These are phyloP conservation scores for Tolmerus cingulatus DNA, from an alignment of 2,888 invertebrate species.

Conservation along the genomic window DNA sequence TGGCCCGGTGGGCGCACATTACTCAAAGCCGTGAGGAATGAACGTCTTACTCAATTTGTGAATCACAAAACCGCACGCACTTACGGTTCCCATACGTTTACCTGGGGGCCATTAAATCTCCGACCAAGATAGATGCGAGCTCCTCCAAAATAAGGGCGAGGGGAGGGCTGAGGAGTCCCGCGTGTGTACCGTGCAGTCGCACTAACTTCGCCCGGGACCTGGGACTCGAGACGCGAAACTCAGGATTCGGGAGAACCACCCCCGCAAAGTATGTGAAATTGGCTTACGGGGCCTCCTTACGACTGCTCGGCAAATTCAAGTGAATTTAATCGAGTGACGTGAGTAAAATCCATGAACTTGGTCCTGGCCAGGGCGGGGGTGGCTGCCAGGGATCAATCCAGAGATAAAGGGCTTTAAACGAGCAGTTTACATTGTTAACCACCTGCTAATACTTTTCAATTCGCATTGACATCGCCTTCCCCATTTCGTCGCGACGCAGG, in stretches of 20 bases:
- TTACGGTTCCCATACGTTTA: constrained; percentile 52
- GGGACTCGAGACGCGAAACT: neutral
- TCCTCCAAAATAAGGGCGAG: neutral
- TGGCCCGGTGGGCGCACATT: constrained; percentile 7
- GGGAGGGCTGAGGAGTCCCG: constrained; percentile 2
- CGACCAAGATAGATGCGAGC: constrained; percentile 52
- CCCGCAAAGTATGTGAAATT: constrained; percentile 21
- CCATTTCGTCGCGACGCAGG: neutral
- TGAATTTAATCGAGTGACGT: constrained; percentile 38
- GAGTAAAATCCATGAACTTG: constrained; percentile 32
- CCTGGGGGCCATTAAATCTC: constrained; percentile 53
- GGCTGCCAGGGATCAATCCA: constrained; percentile 36
- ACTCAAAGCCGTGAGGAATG: constrained; percentile 38
- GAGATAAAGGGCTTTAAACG: constrained; percentile 40
- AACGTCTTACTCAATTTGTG: constrained; percentile 52
- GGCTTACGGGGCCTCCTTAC: constrained; percentile 10
- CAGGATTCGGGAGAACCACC: neutral
- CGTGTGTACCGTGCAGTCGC: neutral
- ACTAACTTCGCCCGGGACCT: neutral
- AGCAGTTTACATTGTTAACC: constrained; percentile 45
- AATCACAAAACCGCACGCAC: constrained; percentile 54
- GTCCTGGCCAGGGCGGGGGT: neutral
- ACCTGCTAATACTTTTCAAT: constrained; percentile 43
- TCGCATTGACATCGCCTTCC: constrained; percentile 30
- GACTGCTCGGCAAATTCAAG: constrained; percentile 17